Evolutionary conservation across 2,888 invertebrate species (phyloP), one percentile per base, ranked within the genome.

Genomic region (Thera britannica): DNA sequence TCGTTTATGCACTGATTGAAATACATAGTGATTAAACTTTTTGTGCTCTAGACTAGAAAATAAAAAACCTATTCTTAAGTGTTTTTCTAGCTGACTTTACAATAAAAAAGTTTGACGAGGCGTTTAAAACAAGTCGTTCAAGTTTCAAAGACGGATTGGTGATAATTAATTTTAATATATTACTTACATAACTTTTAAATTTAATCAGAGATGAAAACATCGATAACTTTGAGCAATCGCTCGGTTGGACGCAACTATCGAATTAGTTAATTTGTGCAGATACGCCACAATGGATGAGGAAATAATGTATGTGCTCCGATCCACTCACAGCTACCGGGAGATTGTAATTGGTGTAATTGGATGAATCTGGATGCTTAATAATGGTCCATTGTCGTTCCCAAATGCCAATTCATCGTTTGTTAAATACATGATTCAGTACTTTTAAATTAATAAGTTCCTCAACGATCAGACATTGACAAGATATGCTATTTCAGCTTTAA

Each of bases 291-390:
- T 92, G 90, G 88, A 88, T 84, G 88, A 92, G 92, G 91, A 93
- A 90, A 92, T 91, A 91, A 92, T 90, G 88, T 82, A 88, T 83
- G 82, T 80, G 79, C 75, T 77, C 77, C 77, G 74, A 79, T 78
- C 77, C 84, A 85, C 85, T 85, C 83, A 84, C 82, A 83, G 82
- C 84, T 86, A 87, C 89, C 88, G 87, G 90, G 89, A 88, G 88
- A 90, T 88, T 90, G 90, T 93, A 93, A 93, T 93, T 93, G 92
- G 89, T 87, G 89, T 93, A 93, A 93, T 93, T 93, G 92, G 86
- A 86, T 88, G 90, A 93, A 93, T 92, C 93, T 93, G 92, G 89
- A 88, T 87, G 88, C 90, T 90, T 92, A 92, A 93, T 93, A 92
- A 91, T 87, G 89, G 82, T 80, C 86, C 87, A 92, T 93, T 92